Evolutionary conservation across 2,888 invertebrate species (phyloP), one percentile per base, ranked within the genome.

Genomic region (Drosophila mimica): DNA sequence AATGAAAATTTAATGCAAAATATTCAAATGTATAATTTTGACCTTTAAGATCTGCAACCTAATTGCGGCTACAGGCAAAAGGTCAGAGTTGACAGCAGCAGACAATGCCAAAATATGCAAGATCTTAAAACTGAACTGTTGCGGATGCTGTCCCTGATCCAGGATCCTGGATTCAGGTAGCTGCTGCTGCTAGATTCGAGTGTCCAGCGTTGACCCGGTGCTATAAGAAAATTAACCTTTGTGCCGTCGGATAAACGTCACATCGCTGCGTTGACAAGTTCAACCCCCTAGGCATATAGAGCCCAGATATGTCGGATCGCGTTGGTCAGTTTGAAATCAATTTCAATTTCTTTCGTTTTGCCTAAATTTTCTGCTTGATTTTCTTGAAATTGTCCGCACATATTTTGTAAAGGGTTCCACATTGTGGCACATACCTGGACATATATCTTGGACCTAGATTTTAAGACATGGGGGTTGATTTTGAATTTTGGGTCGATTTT

Each of bases 151-250:
- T 20, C 15, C 20, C 15, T 25, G 46, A 20, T 25, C 25, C 38
- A 38, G 38, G 20, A 25, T 25, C 8, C 9, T n/a, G 30, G 11
- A 20, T 57, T 53, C 79, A 85, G 81, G 85, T 85, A 88, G 68
- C 62, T 58, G 51, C 52, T 7, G 25, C 20, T 46, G 13, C 20
- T 11, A 20, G 9, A 58, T 66, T 74, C 63, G 81, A 83, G 79
- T 83, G 88, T 77, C 74, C 76, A 69, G 70, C 56, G 1, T n/a
- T 84, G 87, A 82, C 88, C 90, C 78, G 82, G 70, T 61, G 65
- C 65, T 64, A 69, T 79, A 84, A 82, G 83, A 76, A 86, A 87
- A 86, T 83, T 88, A 90, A 91, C 88, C 88, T 90, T 74, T 83
- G 68, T 77, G 60, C 56, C 15, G 49, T 53, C 30, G 36, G 48